These are phyloP conservation scores for Oophaga pumilio DNA, from an alignment of 2,113 vertebrate genomes.

Conservation along the genomic window DNA sequence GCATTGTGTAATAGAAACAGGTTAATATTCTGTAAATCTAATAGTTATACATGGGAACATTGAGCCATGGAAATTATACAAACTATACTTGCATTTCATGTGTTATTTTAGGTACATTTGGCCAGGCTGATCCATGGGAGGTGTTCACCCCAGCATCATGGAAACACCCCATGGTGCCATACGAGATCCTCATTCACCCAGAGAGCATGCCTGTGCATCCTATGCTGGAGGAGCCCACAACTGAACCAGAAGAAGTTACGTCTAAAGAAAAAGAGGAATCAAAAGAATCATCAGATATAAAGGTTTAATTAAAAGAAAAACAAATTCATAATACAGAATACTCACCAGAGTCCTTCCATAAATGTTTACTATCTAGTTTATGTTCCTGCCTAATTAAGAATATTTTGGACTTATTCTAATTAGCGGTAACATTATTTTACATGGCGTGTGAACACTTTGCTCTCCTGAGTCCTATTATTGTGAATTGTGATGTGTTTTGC, in stretches of 20 bases:
- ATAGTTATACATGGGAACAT: neutral
- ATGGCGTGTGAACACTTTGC: too few relatives aligned
- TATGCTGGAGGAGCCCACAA: constrained; percentile 49
- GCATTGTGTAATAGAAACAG: too few relatives aligned
- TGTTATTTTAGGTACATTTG: constrained; percentile 71
- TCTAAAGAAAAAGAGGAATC: constrained; percentile 11
- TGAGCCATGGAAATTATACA: neutral
- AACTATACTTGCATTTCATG: neutral
- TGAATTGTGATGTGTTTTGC: constrained; percentile 41
- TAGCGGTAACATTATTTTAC: neutral
- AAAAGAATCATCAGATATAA: constrained; percentile 12
- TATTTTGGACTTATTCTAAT: neutral
- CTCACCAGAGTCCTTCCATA: neutral
- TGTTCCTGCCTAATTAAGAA: neutral
- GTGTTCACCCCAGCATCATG: constrained; percentile 72
- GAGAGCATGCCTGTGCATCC: constrained; percentile 68
- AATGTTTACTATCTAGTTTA: neutral
- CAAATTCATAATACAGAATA: neutral
- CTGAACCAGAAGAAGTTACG: constrained; percentile 32
- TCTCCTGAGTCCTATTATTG: neutral
- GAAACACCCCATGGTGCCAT: constrained; percentile 73
- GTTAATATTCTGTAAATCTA: neutral
- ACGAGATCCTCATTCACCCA: constrained; percentile 70
- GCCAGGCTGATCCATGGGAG: constrained; percentile 71
- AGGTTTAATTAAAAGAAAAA: constrained; percentile 38